Conservation (phyloP, 2,797 vertebrate species). For the Serranus cabrilla region DNA sequence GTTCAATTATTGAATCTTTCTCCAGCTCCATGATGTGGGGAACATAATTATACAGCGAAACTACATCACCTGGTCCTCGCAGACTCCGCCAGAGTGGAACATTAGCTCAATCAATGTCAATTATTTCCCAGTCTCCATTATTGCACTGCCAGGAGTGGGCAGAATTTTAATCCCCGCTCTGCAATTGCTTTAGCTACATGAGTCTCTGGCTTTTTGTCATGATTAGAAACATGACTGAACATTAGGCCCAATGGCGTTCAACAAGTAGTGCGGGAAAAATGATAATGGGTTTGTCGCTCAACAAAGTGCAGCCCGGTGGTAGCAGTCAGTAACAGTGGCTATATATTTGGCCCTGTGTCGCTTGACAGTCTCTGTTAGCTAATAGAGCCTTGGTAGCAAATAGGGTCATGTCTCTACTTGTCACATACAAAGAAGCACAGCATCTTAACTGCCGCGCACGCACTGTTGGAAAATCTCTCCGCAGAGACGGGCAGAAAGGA, state of each 20-base stretch:
- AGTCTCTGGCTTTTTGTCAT: conserved; percentile 73
- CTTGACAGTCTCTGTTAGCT: conserved; percentile 31
- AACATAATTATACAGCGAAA: conserved; percentile 77
- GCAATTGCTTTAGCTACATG: conserved; percentile 71
- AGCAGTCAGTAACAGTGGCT: conserved; percentile 18
- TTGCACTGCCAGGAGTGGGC: conserved; percentile 76
- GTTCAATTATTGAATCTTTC: conserved; percentile 80
- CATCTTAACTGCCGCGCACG: background rate
- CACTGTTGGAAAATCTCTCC: background rate
- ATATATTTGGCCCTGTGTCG: conserved; percentile 30
- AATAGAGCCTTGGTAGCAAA: conserved; percentile 23
- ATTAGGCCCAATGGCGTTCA: conserved; percentile 71
- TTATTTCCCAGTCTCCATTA: conserved; percentile 83
- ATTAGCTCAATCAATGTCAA: conserved; percentile 87
- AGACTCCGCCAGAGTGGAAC: conserved; percentile 76
- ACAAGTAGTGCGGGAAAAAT: conserved; percentile 69
- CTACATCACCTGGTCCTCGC: conserved; percentile 74
- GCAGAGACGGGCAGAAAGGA: background rate
- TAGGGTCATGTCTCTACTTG: conserved; percentile 29
- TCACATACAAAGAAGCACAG: conserved; percentile 20
- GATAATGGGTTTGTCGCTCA: conserved; percentile 58
- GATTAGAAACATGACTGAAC: conserved; percentile 79
- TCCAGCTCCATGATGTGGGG: conserved; percentile 55
- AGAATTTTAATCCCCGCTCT: conserved; percentile 78
- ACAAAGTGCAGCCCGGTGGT: conserved; percentile 40